Base-by-base conservation (phyloP, 2,797 vertebrate genomes). In the Eutrigla gurnardus region DNA sequence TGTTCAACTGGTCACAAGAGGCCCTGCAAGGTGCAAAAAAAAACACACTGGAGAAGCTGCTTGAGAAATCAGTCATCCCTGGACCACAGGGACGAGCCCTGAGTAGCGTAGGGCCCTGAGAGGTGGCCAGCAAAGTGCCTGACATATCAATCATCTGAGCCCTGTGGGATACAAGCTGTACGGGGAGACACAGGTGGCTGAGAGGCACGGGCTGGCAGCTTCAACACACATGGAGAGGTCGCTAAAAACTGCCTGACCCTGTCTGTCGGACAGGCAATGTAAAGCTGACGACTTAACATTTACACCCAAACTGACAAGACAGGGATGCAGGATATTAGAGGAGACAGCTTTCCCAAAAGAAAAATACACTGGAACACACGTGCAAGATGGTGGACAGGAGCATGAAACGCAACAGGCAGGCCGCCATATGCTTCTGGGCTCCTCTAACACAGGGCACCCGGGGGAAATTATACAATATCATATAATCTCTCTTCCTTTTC, bases 391-490 rank as follows among this genome's bases (percentile, higher is more conserved):
- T 45, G 46, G 55, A 70, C 64, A 77, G 68, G 65, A 66, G 67
- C 55, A 43, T 45, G 75, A 69, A 67, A 77, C 65, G 62, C 68
- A 84, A 75, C 79, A 82, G 73, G 65, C 82, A 88, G 73, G 42
- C 65, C 15, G 79, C 80, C 86, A 88, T 86, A 90, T 77, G 81
- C 69, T 82, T 83, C 75, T 63, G 71, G 81, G 89, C 73, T 74
- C 77, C 75, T 87, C 63, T 63, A 73, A 89, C 80, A 82, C 73
- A 86, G 60, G 63, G 78, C 76, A 79, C 90, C 86, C 80, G 17
- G 6, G 89, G 91, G 91, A 94, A 90, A 93, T 92, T 89, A 90
- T 92, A 92, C 84, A 84, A 88, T 89, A 86, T 87, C 86, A 83
- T 25, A 86, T 88, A 86, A 91, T 92, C 85, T 90, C 70, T 87